phyloP scores from a whole-genome alignment of 1,140 invertebrate genomes.

The Atopsyche davidsoni region DNA sequence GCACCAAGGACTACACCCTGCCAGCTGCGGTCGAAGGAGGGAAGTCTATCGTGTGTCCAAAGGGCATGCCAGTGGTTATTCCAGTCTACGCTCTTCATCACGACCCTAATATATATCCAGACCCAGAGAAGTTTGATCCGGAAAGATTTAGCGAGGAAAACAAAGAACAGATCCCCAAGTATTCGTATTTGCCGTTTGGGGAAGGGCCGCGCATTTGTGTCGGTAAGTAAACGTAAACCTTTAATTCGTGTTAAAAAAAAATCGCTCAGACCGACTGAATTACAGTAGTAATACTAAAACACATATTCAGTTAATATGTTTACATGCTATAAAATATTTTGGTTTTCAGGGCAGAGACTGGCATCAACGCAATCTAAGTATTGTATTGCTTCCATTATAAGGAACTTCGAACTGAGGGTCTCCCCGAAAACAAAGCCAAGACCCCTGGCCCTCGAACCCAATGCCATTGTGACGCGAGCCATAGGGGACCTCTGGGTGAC shows the following conservation, averaged over 20 bases:
- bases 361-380: constrained; percentile 15
- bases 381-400: constrained; percentile 6
- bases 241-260: no score
- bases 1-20: constrained; percentile 15
- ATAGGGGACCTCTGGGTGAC: constrained; percentile 21
- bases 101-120: constrained; percentile 47
- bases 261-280: no score
- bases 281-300: no score
- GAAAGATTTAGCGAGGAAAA: constrained; percentile 50
- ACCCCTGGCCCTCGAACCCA: constrained; percentile 16
- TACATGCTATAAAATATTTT: no score
- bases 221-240: no score
- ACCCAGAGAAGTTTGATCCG: constrained; percentile 56
- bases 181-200: constrained; percentile 51
- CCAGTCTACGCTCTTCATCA: constrained; percentile 32
- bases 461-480: constrained; percentile 13
- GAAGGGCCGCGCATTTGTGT: constrained; percentile 48
- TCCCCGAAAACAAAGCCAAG: constrained; percentile 11
- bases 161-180: constrained; percentile 34
- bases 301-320: no score
- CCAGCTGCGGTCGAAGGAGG: constrained; percentile 15
- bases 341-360: constrained; percentile 10
- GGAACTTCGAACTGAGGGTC: constrained; percentile 23
- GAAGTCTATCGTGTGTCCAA: constrained; percentile 30
- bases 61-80: constrained; percentile 32